These are phyloP conservation scores for Parazoanthus atlanticus DNA, from an alignment of 92 coral and sea anemone genomes.

Conservation along the genomic window DNA sequence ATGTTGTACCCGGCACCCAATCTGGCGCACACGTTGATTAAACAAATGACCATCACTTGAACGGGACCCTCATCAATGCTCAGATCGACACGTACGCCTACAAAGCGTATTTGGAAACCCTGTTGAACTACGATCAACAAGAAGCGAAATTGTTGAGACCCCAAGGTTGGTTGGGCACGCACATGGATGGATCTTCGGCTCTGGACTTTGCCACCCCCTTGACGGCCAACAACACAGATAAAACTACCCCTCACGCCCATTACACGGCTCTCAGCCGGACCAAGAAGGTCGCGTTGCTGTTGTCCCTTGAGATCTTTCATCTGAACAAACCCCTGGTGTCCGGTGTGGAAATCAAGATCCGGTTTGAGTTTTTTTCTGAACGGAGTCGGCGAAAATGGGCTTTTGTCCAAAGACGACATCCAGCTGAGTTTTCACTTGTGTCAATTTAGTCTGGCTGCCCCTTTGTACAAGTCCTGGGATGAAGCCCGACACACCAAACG, in stretches of 20 bases:
- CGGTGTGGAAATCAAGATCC: background rate
- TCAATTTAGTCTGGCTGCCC: background rate
- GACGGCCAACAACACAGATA: constrained; percentile 2
- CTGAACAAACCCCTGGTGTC: background rate
- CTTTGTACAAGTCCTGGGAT: background rate
- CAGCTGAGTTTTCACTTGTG: background rate
- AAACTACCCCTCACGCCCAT: background rate
- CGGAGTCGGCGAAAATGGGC: background rate
- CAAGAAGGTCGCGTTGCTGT: background rate
- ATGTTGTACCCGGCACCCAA: background rate
- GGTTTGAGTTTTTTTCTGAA: background rate
- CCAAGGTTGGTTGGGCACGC: background rate
- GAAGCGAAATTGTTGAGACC: constrained; percentile 4
- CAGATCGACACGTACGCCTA: constrained; percentile 30
- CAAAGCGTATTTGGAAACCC: constrained; percentile 1
- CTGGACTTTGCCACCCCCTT: background rate
- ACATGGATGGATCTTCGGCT: background rate
- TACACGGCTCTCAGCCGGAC: background rate
- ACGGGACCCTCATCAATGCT: constrained; percentile 3
- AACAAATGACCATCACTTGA: background rate
- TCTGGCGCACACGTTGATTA: background rate
- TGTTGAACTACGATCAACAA: background rate
- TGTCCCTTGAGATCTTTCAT: background rate
- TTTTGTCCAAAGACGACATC: background rate
- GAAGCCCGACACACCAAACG: background rate